Evolutionary conservation across 1,140 invertebrate genomes (phyloP).

Genomic region (Mercenaria mercenaria): DNA sequence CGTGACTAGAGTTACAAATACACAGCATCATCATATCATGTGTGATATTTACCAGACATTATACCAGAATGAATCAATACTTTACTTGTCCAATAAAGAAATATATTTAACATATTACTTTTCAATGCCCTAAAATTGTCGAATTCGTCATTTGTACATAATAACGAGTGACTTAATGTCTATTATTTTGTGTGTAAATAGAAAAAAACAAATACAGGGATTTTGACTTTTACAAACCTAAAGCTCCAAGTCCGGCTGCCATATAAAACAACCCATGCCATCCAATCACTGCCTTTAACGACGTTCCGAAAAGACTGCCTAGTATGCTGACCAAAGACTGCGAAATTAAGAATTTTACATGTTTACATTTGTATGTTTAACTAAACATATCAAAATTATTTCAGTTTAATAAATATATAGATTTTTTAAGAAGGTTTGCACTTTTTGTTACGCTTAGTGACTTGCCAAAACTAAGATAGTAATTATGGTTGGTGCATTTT

Average conservation of each 20-base stretch:
- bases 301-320: neutral
- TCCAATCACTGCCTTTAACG: conserved; percentile 12
- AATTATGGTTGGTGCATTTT: neutral
- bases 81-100: no score
- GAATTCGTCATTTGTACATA: no score
- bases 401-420: neutral
- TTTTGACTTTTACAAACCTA: neutral
- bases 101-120: no score
- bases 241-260: neutral
- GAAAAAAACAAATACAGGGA: neutral
- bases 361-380: neutral
- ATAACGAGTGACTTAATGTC: neutral
- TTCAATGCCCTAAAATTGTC: neutral
- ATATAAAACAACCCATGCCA: conserved; percentile 32
- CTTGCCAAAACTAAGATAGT: no score
- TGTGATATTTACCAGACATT: no score
- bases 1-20: no score
- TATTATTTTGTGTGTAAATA: neutral
- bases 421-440: no score
- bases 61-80: no score
- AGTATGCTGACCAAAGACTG: neutral
- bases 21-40: no score
- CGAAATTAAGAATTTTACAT: neutral
- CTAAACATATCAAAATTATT: neutral
- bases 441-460: no score